These are phyloP conservation scores for Apaloderma vittatum DNA, from an alignment of 2,113 vertebrate genomes.

Conservation along the genomic window DNA sequence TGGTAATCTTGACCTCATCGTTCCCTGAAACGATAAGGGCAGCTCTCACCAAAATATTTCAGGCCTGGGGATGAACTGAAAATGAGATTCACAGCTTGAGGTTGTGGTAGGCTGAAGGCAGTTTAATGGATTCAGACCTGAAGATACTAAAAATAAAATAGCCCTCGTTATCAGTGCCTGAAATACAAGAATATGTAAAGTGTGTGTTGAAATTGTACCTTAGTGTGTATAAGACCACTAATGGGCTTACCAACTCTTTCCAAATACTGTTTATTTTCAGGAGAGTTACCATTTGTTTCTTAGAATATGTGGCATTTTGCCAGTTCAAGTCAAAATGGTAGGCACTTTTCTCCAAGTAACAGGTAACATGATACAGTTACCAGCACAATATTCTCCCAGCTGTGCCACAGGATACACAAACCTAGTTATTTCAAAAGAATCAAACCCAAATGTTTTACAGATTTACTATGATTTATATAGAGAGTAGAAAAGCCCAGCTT, in stretches of 20 bases:
- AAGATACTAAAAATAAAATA: neutral
- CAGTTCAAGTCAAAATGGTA: neutral
- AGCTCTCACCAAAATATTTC: neutral
- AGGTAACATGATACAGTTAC: neutral
- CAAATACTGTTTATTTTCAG: neutral
- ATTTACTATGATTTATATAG: neutral
- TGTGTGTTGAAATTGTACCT: neutral
- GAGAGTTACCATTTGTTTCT: neutral
- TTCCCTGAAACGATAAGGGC: neutral
- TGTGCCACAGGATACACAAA: neutral
- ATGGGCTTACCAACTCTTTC: neutral
- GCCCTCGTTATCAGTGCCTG: fast-evolving
- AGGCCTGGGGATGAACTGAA: neutral
- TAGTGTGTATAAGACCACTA: neutral
- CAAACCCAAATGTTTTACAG: neutral
- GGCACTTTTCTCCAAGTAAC: neutral
- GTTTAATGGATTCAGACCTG: neutral
- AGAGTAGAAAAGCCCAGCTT: neutral
- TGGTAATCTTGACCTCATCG: neutral
- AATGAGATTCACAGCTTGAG: neutral
- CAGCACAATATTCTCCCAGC: neutral
- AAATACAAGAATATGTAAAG: neutral
- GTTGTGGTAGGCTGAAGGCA: neutral
- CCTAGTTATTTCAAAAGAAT: neutral
- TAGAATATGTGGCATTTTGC: neutral